A percentile compares a stretch with the other conserved stretches of the same genome.
Evolutionary conservation across 1,140 invertebrate genomes (phyloP).

Genomic region (Caerostris extrusa): DNA sequence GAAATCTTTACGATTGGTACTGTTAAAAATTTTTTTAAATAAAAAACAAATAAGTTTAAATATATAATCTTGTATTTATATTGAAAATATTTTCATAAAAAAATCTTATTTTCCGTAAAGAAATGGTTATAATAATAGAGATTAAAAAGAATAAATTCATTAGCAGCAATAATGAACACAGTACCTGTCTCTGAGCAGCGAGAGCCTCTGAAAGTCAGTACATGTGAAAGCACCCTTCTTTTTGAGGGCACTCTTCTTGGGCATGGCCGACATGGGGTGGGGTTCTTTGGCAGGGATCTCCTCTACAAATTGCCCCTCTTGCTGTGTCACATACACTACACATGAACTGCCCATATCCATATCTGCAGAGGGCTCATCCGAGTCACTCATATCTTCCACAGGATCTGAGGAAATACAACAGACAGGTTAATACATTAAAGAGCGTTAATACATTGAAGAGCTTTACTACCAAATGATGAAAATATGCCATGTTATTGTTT

Average conservation of each 20-base stretch:
- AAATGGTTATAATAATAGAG: no score
- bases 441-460: background rate
- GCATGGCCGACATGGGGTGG: slow-evolving; percentile 78
- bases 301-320: slow-evolving; percentile 87
- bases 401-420: slow-evolving; percentile 18
- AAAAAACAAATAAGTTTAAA: no score
- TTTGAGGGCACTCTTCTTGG: slow-evolving; percentile 79
- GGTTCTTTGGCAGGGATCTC: slow-evolving; percentile 88
- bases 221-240: slow-evolving; percentile 77
- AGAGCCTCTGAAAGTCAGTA: slow-evolving; percentile 64
- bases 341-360: slow-evolving; percentile 32
- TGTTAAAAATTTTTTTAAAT: no score
- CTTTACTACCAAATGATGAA: background rate
- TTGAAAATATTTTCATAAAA: no score
- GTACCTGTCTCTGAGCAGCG: slow-evolving; percentile 64
- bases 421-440: background rate
- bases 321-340: slow-evolving; percentile 81
- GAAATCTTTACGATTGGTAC: no score
- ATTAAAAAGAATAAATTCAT: no score
- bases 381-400: slow-evolving; percentile 8
- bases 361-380: slow-evolving; percentile 26
- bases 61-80: no score
- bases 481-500: background rate
- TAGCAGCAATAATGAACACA: background rate
- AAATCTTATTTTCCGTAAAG: no score